Evolutionary conservation across 2,888 invertebrate genomes (phyloP), one percentile per base, ranked within the genome.

Genomic region (Cataglyphis rosenhaueri): DNA sequence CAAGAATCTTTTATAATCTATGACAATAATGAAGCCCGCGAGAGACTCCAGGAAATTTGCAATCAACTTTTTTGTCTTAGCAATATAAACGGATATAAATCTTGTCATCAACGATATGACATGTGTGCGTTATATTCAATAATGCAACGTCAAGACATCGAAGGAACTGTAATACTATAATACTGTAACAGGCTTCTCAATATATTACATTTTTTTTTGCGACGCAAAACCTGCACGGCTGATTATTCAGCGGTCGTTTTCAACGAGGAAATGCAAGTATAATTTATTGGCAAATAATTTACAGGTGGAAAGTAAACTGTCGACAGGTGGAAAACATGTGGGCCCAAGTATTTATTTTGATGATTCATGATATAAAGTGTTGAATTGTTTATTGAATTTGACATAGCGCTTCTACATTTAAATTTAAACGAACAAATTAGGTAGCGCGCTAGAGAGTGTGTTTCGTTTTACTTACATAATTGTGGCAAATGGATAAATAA

Each of bases 1-100:
- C 44, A 68, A 78, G 76, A 55, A 8, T 32, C 21, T 57, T 70
- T 70, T 59, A 4, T 32, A 44, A 70, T 41, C 18, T 18, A 12
- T 32, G 35, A 32, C 25, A 59, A 44, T 79, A 79, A 32, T 44
- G 57, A 5, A n/a, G 29, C 41, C 12, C 21, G n/a, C 21, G n/a
- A 32, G n/a, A 32, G 32, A 62, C 32, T 59, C 18, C 71, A 59
- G 71, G 78, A 79, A 59, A 71, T 71, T 44, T 25, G 59, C 44
- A 59, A 71, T 79, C 32, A 75, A 21, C 25, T 71, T 44, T 44
- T 18, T n/a, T 59, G 41, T 71, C 12, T 9, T 41, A 25, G 5
- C 41, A 29, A 21, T 0, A 59, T 71, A 59, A 71, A 59, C 35
- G 1, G 9, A 29, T 44, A 79, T 71, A 79, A 78, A 71, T 78